Evolutionary conservation across 2,797 vertebrate species (phyloP).

Genomic region (Enteromius radiatus): DNA sequence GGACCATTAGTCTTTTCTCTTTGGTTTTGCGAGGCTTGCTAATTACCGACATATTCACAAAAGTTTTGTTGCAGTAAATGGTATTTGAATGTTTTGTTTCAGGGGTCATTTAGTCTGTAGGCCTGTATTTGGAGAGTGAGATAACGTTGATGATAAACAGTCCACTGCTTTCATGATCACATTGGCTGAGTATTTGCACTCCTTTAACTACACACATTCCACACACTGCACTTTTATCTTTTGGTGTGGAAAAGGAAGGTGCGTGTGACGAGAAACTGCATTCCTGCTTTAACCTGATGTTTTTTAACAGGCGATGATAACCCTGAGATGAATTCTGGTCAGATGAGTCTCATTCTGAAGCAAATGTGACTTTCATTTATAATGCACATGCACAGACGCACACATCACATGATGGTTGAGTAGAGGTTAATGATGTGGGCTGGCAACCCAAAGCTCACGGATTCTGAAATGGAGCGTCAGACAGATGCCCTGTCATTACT

Average conservation of each 20-base stretch:
- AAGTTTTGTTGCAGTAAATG: not conserved
- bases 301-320: slow-evolving; percentile 22
- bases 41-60: not conserved
- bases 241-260: not conserved
- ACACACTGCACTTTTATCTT: not conserved
- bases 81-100: slow-evolving; percentile 16
- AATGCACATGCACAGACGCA: slow-evolving; percentile 9
- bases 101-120: not conserved
- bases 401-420: slow-evolving; percentile 44
- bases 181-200: not conserved
- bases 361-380: slow-evolving; percentile 70
- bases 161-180: not conserved
- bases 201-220: slow-evolving; percentile 11
- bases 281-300: slow-evolving; percentile 59
- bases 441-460: slow-evolving; percentile 9
- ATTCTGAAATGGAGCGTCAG: not conserved
- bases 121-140: not conserved
- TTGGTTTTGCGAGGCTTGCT: not conserved
- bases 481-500: slow-evolving; percentile 32
- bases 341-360: slow-evolving; percentile 53
- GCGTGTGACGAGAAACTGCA: not conserved
- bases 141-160: slow-evolving; percentile 1
- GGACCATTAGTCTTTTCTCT: slow-evolving; percentile 1
- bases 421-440: slow-evolving; percentile 20
- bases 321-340: slow-evolving; percentile 41